Evolutionary conservation across 35 echinoderm and acorn worm genomes (phyloP).

Genomic region (Amphiura filiformis): DNA sequence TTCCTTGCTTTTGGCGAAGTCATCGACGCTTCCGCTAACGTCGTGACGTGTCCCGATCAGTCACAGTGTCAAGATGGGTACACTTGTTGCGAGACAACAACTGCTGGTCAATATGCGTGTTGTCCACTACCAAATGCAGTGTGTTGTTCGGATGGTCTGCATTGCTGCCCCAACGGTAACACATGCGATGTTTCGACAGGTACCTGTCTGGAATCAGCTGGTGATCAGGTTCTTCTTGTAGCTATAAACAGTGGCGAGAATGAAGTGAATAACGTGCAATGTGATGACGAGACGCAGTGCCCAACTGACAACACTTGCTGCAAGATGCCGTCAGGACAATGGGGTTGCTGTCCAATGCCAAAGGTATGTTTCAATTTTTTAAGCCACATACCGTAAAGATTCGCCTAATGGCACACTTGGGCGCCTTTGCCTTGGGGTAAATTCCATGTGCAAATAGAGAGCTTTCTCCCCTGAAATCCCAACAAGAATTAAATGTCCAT

Average conservation of each 20-base stretch:
- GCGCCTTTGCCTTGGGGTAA: no score
- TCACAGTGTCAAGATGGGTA: slow-evolving; percentile 12
- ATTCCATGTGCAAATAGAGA: no score
- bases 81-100: no score
- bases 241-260: slow-evolving; percentile 20
- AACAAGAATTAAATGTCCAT: no score
- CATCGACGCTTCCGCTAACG: not conserved
- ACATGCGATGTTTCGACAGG: slow-evolving; percentile 32
- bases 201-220: not conserved
- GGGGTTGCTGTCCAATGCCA: slow-evolving; percentile 30
- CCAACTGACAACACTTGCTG: slow-evolving; percentile 36
- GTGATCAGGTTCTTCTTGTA: not conserved
- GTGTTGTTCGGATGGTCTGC: slow-evolving; percentile 58
- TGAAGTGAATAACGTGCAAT: not conserved
- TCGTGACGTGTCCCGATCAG: not conserved
- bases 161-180: slow-evolving; percentile 76
- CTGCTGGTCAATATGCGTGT: no score
- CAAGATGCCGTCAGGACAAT: not conserved
- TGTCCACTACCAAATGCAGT: slow-evolving; percentile 38
- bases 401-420: no score
- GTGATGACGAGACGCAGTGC: not conserved
- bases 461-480: no score
- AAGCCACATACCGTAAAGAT: no score
- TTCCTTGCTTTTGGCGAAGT: not conserved
- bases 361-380: no score